These are phyloP conservation scores for Teleogryllus occipitalis DNA, from an alignment of 1,140 invertebrate genomes.

Conservation along the genomic window DNA sequence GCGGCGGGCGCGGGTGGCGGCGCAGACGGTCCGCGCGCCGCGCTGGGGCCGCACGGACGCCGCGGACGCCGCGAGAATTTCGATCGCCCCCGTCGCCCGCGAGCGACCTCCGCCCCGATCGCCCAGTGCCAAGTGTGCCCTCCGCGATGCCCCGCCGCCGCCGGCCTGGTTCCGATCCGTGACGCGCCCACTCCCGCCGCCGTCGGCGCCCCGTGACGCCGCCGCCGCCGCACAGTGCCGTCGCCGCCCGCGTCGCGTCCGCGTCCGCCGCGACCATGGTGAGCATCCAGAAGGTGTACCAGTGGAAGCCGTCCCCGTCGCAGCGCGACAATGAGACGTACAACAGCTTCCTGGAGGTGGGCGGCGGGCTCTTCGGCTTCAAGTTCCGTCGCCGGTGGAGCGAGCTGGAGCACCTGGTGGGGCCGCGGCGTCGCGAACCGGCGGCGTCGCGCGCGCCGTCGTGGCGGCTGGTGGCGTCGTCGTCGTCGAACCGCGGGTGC, in stretches of 20 bases:
- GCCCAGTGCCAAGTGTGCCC: neutral
- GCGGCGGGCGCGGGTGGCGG: too few relatives aligned
- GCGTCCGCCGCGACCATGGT: neutral
- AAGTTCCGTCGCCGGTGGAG: constrained; percentile 24
- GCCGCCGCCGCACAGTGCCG: too few relatives aligned
- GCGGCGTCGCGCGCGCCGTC: neutral
- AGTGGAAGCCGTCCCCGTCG: constrained; percentile 7
- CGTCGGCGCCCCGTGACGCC: too few relatives aligned
- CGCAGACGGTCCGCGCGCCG: too few relatives aligned
- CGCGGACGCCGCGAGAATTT: too few relatives aligned
- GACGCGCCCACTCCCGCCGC: too few relatives aligned
- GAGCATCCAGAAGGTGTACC: constrained; percentile 20
- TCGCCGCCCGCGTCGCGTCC: too few relatives aligned
- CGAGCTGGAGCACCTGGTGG: constrained; percentile 22
- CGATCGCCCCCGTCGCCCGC: too few relatives aligned
- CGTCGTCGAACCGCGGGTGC: constrained; percentile 12
- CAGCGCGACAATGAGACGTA: neutral
- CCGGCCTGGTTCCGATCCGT: too few relatives aligned
- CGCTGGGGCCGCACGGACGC: too few relatives aligned
- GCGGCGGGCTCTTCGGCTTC: constrained; percentile 21
- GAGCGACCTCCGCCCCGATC: neutral
- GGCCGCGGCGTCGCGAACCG: constrained; percentile 12
- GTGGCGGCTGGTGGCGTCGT: constrained; percentile 11
- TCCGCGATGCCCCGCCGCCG: too few relatives aligned
- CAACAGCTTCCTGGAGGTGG: constrained; percentile 13